Base-by-base conservation (phyloP, 2,113 vertebrate genomes). In the Brachypodius melanocephalos region DNA sequence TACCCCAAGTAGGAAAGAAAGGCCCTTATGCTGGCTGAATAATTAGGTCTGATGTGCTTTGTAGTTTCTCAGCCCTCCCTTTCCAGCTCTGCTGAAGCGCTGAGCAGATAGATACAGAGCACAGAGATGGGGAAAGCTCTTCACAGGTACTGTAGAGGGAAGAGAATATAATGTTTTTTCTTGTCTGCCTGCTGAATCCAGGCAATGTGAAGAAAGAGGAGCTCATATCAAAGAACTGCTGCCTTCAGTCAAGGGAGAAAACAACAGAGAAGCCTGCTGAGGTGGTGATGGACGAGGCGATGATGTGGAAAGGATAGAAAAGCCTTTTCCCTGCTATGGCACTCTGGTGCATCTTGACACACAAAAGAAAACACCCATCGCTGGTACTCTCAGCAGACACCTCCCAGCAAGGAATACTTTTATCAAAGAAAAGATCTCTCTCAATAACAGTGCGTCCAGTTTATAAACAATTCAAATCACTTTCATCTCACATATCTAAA, bases 41-140 rank as follows among this genome's bases (percentile, higher is more conserved):
- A 96, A 95, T 94, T 62, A 93, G 89, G 59, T 83, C 91, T 89
- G 71, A 66, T 55, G 71, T 20, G 62, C 85, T 95, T 91, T 93
- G 90, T 85, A 88, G 90, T 76, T 93, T 76, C 78, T 63, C 71
- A 58, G 81, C 66, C 81, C 54, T 76, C 57, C 42, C 20, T 57
- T 57, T 38, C 18, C 69, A 57, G 69, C 28, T 75, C 86, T 85
- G 77, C 66, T 4, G 2, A 90, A 88, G 46, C 1, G 18, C 86
- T 58, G 51, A 16, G 76, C 49, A 32, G n/a, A 66, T 13, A 22
- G n/a, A 66, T 13, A 22, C 42, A 26, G 16, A 14, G 54, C 48
- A 45, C 3, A n/a, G 43, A 84, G 32, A 52, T 0, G 1, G 59
- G 34, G 48, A 95, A 86, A 88, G 59, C 69, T 86, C 90, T 90